Evolutionary conservation across 1,140 invertebrate species (phyloP).

Genomic region (Chironomus tepperi): DNA sequence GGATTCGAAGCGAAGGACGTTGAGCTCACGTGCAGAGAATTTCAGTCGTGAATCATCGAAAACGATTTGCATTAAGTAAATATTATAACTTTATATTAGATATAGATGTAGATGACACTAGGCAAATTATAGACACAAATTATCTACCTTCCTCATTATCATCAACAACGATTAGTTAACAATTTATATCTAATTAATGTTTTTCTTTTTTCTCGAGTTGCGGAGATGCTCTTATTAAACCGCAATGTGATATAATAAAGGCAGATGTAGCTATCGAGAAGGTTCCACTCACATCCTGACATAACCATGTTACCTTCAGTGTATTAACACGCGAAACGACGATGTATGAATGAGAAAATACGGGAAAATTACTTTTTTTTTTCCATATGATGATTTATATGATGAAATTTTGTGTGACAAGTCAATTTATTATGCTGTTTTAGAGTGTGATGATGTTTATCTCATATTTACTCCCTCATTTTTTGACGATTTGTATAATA

Average conservation of each 20-base stretch:
- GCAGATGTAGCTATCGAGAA: neutral
- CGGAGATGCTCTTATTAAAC: neutral
- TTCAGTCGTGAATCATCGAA: slow-evolving; percentile 18
- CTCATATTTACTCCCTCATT: neutral
- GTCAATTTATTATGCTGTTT: slow-evolving; percentile 13
- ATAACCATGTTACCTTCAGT: neutral
- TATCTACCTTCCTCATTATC: no score
- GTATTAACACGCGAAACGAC: neutral
- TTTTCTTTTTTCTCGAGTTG: neutral
- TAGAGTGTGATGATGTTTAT: neutral
- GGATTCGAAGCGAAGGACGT: neutral
- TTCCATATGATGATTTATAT: neutral
- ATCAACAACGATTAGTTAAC: no score
- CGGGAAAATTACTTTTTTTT: no score
- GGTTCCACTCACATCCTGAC: neutral
- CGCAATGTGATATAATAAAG: neutral
- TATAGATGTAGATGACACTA: no score
- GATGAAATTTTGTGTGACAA: neutral
- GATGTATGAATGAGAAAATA: neutral
- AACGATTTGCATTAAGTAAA: slow-evolving; percentile 23
- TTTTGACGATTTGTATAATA: neutral
- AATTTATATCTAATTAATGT: no score
- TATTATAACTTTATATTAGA: neutral
- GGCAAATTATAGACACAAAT: no score
- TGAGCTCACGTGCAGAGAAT: neutral